Evolutionary conservation across 2,888 invertebrate genomes (phyloP).

Genomic region (Lacanobia wlatinum): DNA sequence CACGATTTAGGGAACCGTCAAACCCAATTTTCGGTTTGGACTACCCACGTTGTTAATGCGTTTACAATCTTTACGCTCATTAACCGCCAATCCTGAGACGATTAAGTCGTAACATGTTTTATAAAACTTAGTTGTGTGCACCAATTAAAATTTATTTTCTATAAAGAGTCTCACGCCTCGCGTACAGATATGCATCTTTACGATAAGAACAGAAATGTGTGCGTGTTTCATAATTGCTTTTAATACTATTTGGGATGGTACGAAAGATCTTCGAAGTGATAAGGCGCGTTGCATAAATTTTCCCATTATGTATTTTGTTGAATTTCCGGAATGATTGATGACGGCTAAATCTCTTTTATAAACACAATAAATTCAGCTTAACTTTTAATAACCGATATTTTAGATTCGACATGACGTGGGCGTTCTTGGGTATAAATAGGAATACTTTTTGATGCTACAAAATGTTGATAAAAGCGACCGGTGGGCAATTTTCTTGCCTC

Average conservation of each 20-base stretch:
- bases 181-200: conserved; percentile 82
- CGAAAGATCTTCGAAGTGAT: conserved; percentile 71
- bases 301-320: conserved; percentile 74
- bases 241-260: conserved; percentile 79
- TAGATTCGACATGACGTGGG: conserved; percentile 49
- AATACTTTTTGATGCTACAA: conserved; percentile 38
- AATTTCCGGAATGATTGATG: conserved; percentile 78
- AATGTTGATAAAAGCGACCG: conserved; percentile 33
- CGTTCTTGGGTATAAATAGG: conserved; percentile 43
- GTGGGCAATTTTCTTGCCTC: conserved; percentile 39
- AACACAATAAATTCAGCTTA: conserved; percentile 66
- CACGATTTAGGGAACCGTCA: conserved; percentile 62
- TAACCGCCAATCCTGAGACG: conserved; percentile 85
- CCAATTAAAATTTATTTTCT: conserved; percentile 86
- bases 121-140: conserved; percentile 82
- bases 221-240: conserved; percentile 82
- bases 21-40: conserved; percentile 67
- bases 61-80: conserved; percentile 89
- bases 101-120: conserved; percentile 88
- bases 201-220: conserved; percentile 77
- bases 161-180: conserved; percentile 83
- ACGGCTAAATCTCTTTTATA: conserved; percentile 64
- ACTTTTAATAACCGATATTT: conserved; percentile 54
- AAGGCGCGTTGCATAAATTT: conserved; percentile 75
- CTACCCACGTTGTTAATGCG: conserved; percentile 85